Base-by-base conservation (phyloP, 2,888 invertebrate species). In the Alloscopus bannaensis region DNA sequence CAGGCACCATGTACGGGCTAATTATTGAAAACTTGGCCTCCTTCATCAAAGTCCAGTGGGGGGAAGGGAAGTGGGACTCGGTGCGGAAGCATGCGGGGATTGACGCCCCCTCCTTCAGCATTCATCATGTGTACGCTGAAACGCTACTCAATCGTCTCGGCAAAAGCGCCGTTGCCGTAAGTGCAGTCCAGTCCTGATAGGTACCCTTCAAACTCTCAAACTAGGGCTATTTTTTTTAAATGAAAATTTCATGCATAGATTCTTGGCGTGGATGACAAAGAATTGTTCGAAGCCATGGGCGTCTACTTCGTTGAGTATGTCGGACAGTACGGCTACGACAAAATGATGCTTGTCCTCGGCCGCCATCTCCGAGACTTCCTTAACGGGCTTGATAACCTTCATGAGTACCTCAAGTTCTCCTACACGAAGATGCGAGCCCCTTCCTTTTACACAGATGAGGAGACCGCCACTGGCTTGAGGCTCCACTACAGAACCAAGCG, bases 391-490 rank as follows among this genome's bases (percentile, higher is more conserved):
- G 98, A 99, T 89, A 98, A 98, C 89, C 90, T 99, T 26, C 99
- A 99, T 88, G 98, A 98, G 88, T 99, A 99, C 88, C 91, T 99
- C 59, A 95, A 98, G 88, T 97, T 97, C 89, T 97, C 96, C 69
- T 98, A 98, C 88, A 97, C 97, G 0, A 91, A 94, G 86, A 91
- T 93, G 90, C 90, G 94, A 83, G 98, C 98, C 0, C 99, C 99
- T 0, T 97, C 97, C 69, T 99, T 99, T 88, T 98, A 97, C 86
- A 97, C 97, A 87, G 98, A 98, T 88, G 96, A 97, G 87, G 98
- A 99, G 88, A 95, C 96, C 0, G 91, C 94, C 72, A 94, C 95
- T 87, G 98, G 98, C 0, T 90, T 99, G 81, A 96, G 96, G 0
- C 90, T 99, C 76, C 98, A 98, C 89, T 97, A 97, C 88, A 91